Conservation (phyloP, 2,113 vertebrate species). For the Ptyas mucosa region DNA sequence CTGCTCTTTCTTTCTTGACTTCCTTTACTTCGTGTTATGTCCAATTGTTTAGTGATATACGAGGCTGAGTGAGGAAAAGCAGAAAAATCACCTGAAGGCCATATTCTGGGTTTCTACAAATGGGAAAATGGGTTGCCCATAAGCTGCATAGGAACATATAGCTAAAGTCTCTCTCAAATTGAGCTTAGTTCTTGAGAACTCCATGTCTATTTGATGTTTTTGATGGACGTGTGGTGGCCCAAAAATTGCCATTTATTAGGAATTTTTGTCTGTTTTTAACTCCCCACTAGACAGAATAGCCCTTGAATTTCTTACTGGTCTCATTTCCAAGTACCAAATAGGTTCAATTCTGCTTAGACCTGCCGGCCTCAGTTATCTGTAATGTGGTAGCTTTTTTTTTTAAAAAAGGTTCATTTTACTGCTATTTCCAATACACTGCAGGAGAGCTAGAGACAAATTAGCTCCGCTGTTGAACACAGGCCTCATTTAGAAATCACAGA, state of each 20-base stretch:
- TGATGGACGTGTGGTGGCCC: background rate
- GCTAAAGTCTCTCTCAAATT: background rate
- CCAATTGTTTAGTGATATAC: background rate
- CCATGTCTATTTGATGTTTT: background rate
- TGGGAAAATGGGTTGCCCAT: background rate
- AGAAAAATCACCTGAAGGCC: background rate
- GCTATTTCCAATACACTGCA: background rate
- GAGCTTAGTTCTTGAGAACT: background rate
- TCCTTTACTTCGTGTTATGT: background rate
- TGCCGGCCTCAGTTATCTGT: background rate
- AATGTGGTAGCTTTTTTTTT: background rate
- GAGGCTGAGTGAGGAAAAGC: background rate
- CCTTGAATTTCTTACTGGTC: background rate
- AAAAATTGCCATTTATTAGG: background rate
- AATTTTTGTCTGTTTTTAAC: background rate
- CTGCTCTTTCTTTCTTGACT: background rate
- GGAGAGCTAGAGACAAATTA: background rate
- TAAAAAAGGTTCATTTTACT: background rate
- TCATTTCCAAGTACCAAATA: background rate
- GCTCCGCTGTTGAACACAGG: background rate
- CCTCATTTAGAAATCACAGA: background rate
- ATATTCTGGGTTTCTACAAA: background rate
- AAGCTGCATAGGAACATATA: background rate
- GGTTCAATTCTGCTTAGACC: background rate
- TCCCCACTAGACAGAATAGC: background rate